Evolutionary conservation across 2,888 invertebrate species (phyloP).

Genomic region (Trichopoda pennipes): DNA sequence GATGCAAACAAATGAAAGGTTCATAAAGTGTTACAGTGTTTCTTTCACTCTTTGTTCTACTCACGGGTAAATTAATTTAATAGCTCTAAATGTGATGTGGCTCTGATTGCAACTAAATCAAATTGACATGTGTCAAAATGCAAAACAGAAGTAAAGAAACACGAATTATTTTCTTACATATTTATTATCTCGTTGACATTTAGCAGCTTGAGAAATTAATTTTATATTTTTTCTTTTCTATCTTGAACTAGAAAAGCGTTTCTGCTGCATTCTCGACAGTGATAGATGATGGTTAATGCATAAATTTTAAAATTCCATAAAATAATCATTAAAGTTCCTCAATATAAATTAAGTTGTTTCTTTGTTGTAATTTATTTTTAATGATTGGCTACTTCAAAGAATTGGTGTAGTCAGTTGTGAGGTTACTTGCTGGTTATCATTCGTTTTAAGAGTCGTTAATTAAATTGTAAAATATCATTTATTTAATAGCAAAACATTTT

Average conservation of each 20-base stretch:
- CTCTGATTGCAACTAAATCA: no score
- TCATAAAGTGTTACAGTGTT: no score
- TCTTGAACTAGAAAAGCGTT: constrained; percentile 9
- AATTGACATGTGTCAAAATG: constrained; percentile 27
- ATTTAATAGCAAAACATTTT: constrained; percentile 57
- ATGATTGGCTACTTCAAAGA: background rate
- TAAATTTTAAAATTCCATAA: constrained; percentile 59
- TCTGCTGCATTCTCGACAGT: constrained; percentile 35
- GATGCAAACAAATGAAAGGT: no score
- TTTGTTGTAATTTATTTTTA: constrained; percentile 15
- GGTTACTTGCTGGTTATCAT: constrained; percentile 12
- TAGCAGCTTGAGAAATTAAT: background rate
- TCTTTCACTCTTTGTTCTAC: no score
- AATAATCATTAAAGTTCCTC: constrained; percentile 49
- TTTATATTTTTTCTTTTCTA: background rate
- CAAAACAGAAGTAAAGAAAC: constrained; percentile 16
- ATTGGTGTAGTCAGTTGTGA: constrained; percentile 2
- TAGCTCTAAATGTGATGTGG: no score
- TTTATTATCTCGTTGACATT: constrained; percentile 22
- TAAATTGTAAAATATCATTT: constrained; percentile 65
- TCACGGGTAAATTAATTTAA: no score
- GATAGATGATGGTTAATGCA: constrained; percentile 52
- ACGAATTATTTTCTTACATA: constrained; percentile 32
- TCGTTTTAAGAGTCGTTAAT: constrained; percentile 56
- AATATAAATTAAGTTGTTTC: constrained; percentile 55